A percentile compares a stretch with the other conserved stretches of the same genome.
Evolutionary conservation across 2,888 invertebrate genomes (phyloP).

Genomic region (Melanophora roralis): DNA sequence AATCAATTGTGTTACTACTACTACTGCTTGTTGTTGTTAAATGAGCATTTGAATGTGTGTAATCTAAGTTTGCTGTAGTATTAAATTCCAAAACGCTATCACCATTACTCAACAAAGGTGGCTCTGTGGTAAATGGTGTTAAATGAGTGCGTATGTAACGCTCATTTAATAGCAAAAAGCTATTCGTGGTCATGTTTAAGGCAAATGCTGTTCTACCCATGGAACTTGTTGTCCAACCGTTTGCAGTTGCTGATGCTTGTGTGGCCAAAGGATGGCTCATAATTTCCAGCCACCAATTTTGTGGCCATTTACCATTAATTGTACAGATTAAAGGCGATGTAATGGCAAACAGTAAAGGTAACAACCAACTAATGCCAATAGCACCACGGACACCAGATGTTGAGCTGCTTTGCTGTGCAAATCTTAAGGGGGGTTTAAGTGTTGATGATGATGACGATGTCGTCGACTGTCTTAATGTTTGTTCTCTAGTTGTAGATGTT

Average conservation of each 20-base stretch:
- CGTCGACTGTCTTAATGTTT: neutral
- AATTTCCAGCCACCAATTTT: constrained; percentile 82
- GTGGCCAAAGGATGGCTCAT: constrained; percentile 55
- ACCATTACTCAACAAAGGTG: constrained; percentile 68
- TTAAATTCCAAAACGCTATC: constrained; percentile 70
- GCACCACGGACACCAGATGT: constrained; percentile 75
- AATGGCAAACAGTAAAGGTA: constrained; percentile 76
- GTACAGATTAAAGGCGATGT: constrained; percentile 76
- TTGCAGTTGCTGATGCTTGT: constrained; percentile 15
- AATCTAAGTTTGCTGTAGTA: constrained; percentile 63
- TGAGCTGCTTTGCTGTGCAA: constrained; percentile 18
- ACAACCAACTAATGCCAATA: constrained; percentile 77
- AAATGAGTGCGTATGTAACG: constrained; percentile 52
- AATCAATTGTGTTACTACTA: constrained; percentile 42
- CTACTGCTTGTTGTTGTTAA: constrained; percentile 41
- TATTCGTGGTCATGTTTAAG: constrained; percentile 40
- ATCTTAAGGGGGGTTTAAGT: constrained; percentile 52
- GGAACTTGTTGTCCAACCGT: neutral
- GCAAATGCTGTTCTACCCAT: constrained; percentile 32
- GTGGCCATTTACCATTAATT: constrained; percentile 77
- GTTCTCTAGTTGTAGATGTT: constrained; percentile 5
- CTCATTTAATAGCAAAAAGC: constrained; percentile 40
- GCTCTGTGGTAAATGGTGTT: constrained; percentile 41
- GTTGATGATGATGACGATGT: neutral
- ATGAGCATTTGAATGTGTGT: neutral